Evolutionary conservation across 2,888 invertebrate genomes (phyloP).

Genomic region (Andrena chrysosceles): DNA sequence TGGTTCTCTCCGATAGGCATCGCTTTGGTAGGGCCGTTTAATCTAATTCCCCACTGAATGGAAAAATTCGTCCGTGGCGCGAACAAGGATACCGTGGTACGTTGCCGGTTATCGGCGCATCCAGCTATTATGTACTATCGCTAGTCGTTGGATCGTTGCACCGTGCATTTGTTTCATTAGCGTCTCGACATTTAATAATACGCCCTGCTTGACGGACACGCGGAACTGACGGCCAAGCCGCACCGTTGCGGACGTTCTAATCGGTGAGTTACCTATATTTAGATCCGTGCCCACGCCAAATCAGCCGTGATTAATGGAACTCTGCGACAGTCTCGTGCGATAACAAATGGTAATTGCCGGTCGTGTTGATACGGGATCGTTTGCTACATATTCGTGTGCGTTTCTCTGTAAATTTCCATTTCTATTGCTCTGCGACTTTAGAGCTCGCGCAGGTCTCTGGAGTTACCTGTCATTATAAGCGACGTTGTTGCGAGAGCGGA

Average conservation of each 20-base stretch:
- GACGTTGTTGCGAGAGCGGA: neutral
- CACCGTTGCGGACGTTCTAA: conserved; percentile 51
- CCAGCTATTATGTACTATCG: conserved; percentile 9
- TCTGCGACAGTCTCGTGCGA: conserved; percentile 11
- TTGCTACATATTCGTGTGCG: neutral
- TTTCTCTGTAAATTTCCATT: neutral
- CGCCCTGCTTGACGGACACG: neutral
- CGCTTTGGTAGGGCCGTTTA: neutral
- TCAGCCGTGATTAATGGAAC: conserved; percentile 59
- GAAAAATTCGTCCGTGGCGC: neutral
- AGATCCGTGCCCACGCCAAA: conserved; percentile 46
- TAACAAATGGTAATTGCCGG: conserved; percentile 38
- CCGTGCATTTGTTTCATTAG: conserved; percentile 31
- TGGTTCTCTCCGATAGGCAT: neutral
- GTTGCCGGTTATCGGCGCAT: conserved; percentile 17
- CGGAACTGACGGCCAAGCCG: conserved; percentile 38
- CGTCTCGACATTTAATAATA: conserved; percentile 52
- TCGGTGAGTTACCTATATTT: conserved; percentile 52
- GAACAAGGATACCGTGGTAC: no score
- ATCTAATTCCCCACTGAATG: neutral
- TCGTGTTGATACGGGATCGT: neutral
- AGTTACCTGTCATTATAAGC: no score
- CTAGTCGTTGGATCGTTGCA: conserved; percentile 19
- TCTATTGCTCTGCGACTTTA: no score
- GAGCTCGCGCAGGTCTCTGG: no score